These are phyloP conservation scores for Salpingus planirostris DNA, from an alignment of 2,888 invertebrate genomes.

Conservation along the genomic window DNA sequence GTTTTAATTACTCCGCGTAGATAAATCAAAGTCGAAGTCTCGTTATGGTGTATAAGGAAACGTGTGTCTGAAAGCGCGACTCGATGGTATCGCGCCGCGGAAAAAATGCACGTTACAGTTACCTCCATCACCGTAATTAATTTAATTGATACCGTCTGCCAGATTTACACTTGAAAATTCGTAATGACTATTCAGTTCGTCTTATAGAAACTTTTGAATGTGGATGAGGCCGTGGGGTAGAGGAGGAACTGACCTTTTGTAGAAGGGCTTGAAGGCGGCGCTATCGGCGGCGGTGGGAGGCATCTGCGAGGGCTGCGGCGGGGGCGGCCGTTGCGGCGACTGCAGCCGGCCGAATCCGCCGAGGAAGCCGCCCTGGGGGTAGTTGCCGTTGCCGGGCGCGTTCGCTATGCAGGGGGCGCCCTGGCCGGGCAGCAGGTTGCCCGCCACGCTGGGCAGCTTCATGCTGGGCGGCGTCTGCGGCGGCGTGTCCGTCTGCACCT, in stretches of 20 bases:
- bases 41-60: too few relatives aligned
- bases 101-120: too few relatives aligned
- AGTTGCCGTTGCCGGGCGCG: slow-evolving; percentile 48
- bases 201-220: too few relatives aligned
- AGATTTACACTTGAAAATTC: too few relatives aligned
- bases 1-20: too few relatives aligned
- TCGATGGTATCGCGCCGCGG: too few relatives aligned
- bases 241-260: slow-evolving; percentile 66
- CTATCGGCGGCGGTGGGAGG: slow-evolving; percentile 42
- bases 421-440: slow-evolving; percentile 53
- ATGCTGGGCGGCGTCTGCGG: slow-evolving; percentile 92
- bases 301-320: slow-evolving; percentile 41
- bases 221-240: too few relatives aligned
- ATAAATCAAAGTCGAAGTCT: too few relatives aligned
- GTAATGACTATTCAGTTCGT: too few relatives aligned
- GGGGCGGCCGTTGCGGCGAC: slow-evolving; percentile 37
- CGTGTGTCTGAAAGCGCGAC: too few relatives aligned
- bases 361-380: slow-evolving; percentile 42
- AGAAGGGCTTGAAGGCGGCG: slow-evolving; percentile 81
- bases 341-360: slow-evolving; percentile 40
- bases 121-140: too few relatives aligned
- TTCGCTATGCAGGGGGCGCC: slow-evolving; percentile 39
- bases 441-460: slow-evolving; percentile 76
- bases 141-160: background rate
- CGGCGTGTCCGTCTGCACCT: slow-evolving; percentile 83